Evolutionary conservation across 2,888 invertebrate species (phyloP), one percentile per base, ranked within the genome.

Genomic region (Neria commutata): DNA sequence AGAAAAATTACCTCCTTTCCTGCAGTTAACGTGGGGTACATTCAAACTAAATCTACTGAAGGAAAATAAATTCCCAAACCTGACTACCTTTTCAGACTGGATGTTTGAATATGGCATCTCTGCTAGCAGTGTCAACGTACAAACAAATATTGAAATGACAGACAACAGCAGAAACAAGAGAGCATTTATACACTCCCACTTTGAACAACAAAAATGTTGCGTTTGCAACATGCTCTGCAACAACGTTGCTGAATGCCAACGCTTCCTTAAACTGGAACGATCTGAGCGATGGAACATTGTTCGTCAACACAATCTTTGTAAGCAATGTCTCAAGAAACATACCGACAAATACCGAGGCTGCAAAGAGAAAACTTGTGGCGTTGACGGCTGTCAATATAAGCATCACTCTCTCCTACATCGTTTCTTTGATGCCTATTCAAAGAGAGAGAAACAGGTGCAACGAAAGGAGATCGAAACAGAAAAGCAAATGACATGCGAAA

Each of bases 1-100:
- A 14, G 53, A 46, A 1, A 64, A 64, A 56, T 17, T 61, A n/a
- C 59, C 61, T 10, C 54, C 61, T 14, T 29, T 16, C 29, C n/a
- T 14, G 8, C 49, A 49, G 29, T 17, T 26, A 4, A 26, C 26
- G 2, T 49, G 49, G 49, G 49, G 49, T 29, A 49, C 49, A 25
- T 25, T 49, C 19, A 29, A 49, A 49, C 26, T 49, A 29, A 21
- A 26, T 49, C 19, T 49, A 10, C 29, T 49, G 17, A 49, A 49
- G 29, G 29, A 49, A 49, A 49, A 49, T 17, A 26, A 33, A 49
- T 49, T 26, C 19, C 33, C 33, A 49, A 49, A 49, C 19, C 29
- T 49, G 11, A 21, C 29, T 8, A 49, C 49, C 10, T 49, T 49
- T 49, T 25, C 49, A 17, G 29, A 49, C 19, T 49, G 49, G 49